Conservation (phyloP, 1,140 invertebrate species). For the Globodera rostochiensis region DNA sequence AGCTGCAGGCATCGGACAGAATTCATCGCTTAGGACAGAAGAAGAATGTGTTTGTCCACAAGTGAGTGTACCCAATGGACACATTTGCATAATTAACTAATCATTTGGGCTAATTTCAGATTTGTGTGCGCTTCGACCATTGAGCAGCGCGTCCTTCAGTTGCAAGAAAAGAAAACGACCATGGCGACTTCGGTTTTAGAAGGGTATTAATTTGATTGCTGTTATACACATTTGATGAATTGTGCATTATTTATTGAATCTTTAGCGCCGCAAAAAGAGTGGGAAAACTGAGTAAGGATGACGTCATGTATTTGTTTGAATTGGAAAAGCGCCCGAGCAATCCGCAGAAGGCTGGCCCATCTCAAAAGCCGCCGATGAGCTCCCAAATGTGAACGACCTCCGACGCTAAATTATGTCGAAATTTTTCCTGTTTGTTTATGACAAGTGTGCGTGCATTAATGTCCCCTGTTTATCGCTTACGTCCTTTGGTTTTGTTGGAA, state of each 20-base stretch:
- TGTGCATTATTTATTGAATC: constrained; percentile 25
- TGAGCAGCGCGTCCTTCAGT: constrained; percentile 78
- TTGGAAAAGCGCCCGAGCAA: constrained; percentile 22
- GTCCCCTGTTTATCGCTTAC: not conserved
- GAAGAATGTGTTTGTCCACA: constrained; percentile 80
- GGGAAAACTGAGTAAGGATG: constrained; percentile 76
- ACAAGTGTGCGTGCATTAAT: not conserved
- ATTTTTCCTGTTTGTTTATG: not conserved
- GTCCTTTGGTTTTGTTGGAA: not conserved
- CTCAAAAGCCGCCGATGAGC: not conserved
- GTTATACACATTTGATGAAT: not conserved
- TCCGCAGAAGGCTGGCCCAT: not conserved
- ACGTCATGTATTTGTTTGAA: constrained; percentile 79
- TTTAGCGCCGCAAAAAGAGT: constrained; percentile 70
- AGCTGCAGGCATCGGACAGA: constrained; percentile 85
- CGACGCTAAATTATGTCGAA: not conserved
- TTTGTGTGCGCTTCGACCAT: constrained; percentile 82
- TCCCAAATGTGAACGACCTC: not conserved
- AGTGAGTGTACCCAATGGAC: constrained; percentile 68
- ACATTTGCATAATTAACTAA: not conserved
- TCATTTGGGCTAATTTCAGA: constrained; percentile 67
- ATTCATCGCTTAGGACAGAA: constrained; percentile 86
- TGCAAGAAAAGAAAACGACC: constrained; percentile 80
- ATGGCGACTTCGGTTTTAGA: constrained; percentile 77
- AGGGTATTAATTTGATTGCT: constrained; percentile 39